phyloP scores from a whole-genome alignment of 2,113 vertebrate species.

The Salminus brasiliensis region DNA sequence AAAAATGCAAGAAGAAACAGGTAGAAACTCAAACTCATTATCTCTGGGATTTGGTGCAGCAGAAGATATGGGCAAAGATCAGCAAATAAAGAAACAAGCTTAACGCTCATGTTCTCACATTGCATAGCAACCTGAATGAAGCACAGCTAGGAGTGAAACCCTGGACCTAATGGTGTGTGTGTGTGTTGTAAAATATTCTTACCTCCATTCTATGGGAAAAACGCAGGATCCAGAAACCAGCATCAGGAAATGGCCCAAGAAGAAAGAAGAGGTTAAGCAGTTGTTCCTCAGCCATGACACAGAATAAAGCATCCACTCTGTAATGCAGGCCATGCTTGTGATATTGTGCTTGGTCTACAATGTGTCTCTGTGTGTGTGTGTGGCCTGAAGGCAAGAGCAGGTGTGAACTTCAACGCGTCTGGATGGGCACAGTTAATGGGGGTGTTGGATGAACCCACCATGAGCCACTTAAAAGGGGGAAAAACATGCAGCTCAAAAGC shows the following conservation, averaged over 20 bases:
- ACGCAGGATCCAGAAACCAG: constrained; percentile 60
- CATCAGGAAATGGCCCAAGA: constrained; percentile 57
- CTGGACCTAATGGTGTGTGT: neutral
- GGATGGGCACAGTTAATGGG: neutral
- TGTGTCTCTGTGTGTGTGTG: constrained; percentile 36
- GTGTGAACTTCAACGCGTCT: constrained; percentile 50
- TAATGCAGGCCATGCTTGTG: constrained; percentile 33
- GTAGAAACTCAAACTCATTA: neutral
- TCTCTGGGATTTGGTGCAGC: neutral
- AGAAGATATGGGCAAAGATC: neutral
- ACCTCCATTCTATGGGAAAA: constrained; percentile 84
- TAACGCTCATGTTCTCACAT: neutral
- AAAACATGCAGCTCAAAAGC: neutral
- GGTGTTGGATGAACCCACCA: neutral
- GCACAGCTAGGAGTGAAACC: neutral
- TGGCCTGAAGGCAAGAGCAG: constrained; percentile 59
- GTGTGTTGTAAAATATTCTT: constrained; percentile 63
- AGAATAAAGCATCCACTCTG: constrained; percentile 9
- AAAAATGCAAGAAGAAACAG: neutral
- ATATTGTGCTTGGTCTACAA: constrained; percentile 8
- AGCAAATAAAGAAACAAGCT: neutral
- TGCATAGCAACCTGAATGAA: neutral
- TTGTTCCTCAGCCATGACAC: constrained; percentile 40
- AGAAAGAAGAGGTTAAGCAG: constrained; percentile 65
- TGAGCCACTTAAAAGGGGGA: neutral